These are phyloP conservation scores for Corythornis vintsioides DNA, from an alignment of 2,113 vertebrate species.

Conservation along the genomic window DNA sequence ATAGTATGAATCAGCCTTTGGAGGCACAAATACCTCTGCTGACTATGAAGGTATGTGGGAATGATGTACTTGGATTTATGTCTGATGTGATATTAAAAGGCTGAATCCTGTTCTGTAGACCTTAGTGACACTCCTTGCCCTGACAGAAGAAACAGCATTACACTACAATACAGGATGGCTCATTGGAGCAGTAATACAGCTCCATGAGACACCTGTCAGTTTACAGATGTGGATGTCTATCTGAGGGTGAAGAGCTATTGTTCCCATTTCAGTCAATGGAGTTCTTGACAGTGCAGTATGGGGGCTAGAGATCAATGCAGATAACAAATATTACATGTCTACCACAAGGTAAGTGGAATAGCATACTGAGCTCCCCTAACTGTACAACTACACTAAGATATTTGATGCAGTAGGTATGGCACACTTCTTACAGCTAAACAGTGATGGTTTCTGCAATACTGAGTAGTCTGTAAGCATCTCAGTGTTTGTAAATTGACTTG, in stretches of 20 bases:
- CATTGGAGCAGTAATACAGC: neutral
- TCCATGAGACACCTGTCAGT: neutral
- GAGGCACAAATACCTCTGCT: neutral
- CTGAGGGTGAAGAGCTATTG: neutral
- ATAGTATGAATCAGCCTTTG: conserved; percentile 12
- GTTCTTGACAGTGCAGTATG: neutral
- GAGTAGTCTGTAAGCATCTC: neutral
- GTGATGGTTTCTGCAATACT: neutral
- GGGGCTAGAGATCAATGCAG: neutral
- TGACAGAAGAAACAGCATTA: neutral
- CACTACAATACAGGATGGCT: neutral
- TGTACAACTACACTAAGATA: neutral
- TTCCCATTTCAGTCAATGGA: neutral
- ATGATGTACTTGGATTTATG: neutral
- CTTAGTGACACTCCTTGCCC: neutral
- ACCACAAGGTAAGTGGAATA: neutral
- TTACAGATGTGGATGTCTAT: neutral
- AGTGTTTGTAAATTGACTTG: neutral
- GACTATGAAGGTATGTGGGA: neutral
- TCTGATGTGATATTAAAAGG: neutral
- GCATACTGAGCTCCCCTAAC: neutral
- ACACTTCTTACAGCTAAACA: neutral
- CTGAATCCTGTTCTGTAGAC: neutral
- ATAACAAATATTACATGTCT: neutral
- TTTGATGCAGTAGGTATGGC: neutral